Evolutionary conservation across 1,140 invertebrate genomes (phyloP), one percentile per base, ranked within the genome.

Genomic region (Panagrolaimus sp.): DNA sequence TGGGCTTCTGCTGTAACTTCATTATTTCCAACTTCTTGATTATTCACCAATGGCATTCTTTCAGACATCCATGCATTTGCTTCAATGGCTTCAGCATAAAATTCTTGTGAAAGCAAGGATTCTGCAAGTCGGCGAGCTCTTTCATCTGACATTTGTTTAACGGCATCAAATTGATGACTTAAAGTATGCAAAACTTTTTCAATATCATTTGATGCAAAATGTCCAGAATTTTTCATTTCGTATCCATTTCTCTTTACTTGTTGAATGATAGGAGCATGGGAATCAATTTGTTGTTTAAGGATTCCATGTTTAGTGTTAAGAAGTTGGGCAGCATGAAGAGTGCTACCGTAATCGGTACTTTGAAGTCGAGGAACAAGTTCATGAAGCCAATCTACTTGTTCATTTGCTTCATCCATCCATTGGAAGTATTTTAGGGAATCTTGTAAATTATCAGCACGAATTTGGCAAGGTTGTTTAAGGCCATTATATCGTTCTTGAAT

Each of bases 321-420:
- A 86, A 93, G 94, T 79, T 97, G 92, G 0, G 98, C 95, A 84
- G 92, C 93, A 86, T 96, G 96, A 8, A 98, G 85, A 14, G 92
- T 94, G 83, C 92, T 96, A 46, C 96, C 96, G 83, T 91, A 96
- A 71, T 98, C 93, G 0, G 87, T 88, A 73, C 90, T 94, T 1
- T 43, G 64, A 10, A 94, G 93, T 70, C 92, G 87, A 0, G 94
- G 93, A 89, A 97, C 91, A 84, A 97, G 98, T 84, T 98, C 95
- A 45, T 89, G 88, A 69, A 98, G 93, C 96, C 96, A 99, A 7
- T 96, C 85, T 77, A 96, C 93, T 84, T 99, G 96, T 84, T 99
- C 96, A 83, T 98, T 95, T 62, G 98, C 89, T 84, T 98, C 95
- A 85, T 83, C 68, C 0, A 71, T 48, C 82, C 93, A 92, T 79